A percentile compares a stretch with the other conserved stretches of the same genome.
Evolutionary conservation across 1,140 invertebrate genomes (phyloP).

Genomic region (Mesaphorura yosii): DNA sequence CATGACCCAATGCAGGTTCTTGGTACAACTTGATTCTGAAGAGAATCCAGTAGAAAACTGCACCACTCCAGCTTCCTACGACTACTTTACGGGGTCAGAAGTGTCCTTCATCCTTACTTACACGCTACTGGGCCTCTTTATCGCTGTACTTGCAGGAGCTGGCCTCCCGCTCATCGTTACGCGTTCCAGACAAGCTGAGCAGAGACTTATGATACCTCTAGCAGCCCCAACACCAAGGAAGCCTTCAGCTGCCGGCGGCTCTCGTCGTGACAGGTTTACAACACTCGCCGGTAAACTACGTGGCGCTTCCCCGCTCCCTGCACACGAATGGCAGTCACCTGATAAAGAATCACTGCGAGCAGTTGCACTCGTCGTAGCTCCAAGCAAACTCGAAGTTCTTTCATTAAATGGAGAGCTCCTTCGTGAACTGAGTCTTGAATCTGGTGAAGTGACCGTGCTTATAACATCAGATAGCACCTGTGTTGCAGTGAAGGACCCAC

Average conservation of each 20-base stretch:
- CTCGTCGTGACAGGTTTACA: slow-evolving; percentile 41
- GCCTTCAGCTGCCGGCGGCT: slow-evolving; percentile 33
- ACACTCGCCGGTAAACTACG: no score
- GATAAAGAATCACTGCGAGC: no score
- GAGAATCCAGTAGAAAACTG: slow-evolving; percentile 36
- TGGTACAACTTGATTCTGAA: slow-evolving; percentile 29
- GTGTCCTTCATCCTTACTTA: slow-evolving; percentile 48
- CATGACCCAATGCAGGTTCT: no score
- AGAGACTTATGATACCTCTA: no score
- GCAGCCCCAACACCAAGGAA: no score
- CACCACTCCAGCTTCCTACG: slow-evolving; percentile 40
- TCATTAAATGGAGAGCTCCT: slow-evolving; percentile 34
- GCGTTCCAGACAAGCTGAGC: no score
- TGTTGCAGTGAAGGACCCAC: slow-evolving; percentile 43
- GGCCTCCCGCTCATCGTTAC: no score
- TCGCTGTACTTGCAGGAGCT: no score
- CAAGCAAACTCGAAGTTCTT: slow-evolving; percentile 32
- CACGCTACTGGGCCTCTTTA: slow-evolving; percentile 36
- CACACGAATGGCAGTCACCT: no score
- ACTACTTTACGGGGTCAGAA: slow-evolving; percentile 51
- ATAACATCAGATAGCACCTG: slow-evolving; percentile 39
- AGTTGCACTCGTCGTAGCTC: slow-evolving; percentile 38
- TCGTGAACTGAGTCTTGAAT: slow-evolving; percentile 35
- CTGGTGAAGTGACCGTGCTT: slow-evolving; percentile 29
- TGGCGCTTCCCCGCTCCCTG: no score